Evolutionary conservation across 1,140 invertebrate genomes (phyloP).

Genomic region (Hylaeus volcanicus): DNA sequence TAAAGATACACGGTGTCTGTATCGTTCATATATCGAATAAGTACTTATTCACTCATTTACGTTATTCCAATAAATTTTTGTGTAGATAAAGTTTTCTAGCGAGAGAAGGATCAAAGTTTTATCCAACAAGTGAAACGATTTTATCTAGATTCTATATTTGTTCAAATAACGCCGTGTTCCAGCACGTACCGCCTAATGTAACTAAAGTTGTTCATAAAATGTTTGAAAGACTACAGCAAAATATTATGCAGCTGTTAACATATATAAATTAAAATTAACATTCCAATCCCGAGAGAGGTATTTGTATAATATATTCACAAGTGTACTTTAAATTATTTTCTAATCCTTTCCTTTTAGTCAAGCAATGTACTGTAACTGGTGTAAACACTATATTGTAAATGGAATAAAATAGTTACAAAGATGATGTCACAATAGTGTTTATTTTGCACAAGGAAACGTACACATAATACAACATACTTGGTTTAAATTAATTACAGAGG

Average conservation of each 20-base stretch:
- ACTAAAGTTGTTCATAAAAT: background rate
- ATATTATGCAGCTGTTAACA: background rate
- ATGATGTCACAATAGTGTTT: constrained; percentile 64
- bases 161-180: no score
- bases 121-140: no score
- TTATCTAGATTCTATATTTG: no score
- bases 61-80: no score
- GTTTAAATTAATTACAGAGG: constrained; percentile 66
- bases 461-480: constrained; percentile 68
- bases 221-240: constrained; percentile 6
- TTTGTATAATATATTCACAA: background rate
- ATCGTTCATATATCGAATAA: no score
- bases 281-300: constrained; percentile 13
- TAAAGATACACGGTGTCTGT: no score
- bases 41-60: no score
- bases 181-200: background rate
- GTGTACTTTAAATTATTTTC: constrained; percentile 35
- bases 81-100: no score
- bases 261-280: constrained; percentile 7
- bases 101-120: no score
- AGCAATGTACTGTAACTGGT: constrained; percentile 14
- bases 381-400: constrained; percentile 45
- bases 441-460: constrained; percentile 71
- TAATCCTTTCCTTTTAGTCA: constrained; percentile 5
- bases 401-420: constrained; percentile 15